phyloP scores from a whole-genome alignment of 2,888 invertebrate genomes.

The Disparrhopalites patrizii region DNA sequence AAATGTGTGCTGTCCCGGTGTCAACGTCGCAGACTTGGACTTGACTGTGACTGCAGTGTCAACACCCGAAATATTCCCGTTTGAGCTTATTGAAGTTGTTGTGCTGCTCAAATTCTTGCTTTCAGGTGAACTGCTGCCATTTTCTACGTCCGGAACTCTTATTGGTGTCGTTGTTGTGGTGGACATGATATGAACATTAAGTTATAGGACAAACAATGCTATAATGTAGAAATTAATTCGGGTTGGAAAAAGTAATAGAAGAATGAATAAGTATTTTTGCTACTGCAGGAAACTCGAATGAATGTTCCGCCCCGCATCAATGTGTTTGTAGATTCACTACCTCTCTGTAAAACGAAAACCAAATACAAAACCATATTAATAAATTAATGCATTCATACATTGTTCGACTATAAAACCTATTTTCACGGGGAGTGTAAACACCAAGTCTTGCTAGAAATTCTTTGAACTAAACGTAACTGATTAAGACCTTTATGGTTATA shows the following conservation, averaged over 20 bases:
- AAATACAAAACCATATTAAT: neutral
- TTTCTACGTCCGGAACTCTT: neutral
- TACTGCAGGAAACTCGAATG: neutral
- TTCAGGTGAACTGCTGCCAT: neutral
- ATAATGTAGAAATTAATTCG: neutral
- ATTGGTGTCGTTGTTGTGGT: neutral
- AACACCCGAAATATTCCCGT: neutral
- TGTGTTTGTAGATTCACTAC: neutral
- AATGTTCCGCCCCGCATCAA: neutral
- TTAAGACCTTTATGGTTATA: too few relatives aligned
- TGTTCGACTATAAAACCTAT: neutral
- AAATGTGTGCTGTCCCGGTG: constrained; percentile 1
- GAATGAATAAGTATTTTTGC: neutral
- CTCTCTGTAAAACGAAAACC: neutral
- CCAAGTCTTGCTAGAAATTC: too few relatives aligned
- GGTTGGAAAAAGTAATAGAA: neutral
- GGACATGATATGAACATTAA: neutral
- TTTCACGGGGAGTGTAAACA: too few relatives aligned
- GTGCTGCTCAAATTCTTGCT: neutral
- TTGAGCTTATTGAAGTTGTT: neutral
- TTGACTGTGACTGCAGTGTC: neutral
- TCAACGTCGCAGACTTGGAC: constrained; percentile 20
- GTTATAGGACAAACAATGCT: neutral
- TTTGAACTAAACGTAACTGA: too few relatives aligned
- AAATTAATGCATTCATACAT: neutral